Conservation (phyloP, 2,888 invertebrate genomes). For the Diogma glabrata region DNA sequence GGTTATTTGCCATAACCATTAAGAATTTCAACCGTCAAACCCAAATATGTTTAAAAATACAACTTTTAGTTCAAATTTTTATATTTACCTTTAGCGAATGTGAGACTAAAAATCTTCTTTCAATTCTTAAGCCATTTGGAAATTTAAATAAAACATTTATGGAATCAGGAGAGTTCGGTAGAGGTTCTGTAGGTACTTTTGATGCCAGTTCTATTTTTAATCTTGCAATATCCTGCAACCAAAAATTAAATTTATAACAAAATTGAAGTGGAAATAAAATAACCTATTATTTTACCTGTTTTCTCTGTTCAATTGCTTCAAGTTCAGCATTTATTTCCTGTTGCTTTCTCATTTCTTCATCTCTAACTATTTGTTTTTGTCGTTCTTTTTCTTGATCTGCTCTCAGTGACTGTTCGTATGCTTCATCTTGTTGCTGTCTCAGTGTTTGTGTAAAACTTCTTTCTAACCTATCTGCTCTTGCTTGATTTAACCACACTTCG, state of each 20-base stretch:
- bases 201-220: slow-evolving; percentile 54
- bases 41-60: too few species aligned
- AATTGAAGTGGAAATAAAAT: background rate
- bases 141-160: slow-evolving; percentile 83
- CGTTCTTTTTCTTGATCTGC: slow-evolving; percentile 94
- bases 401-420: slow-evolving; percentile 78
- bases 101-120: slow-evolving; percentile 68
- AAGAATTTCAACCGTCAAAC: too few species aligned
- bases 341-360: slow-evolving; percentile 40
- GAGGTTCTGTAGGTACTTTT: slow-evolving; percentile 66
- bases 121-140: slow-evolving; percentile 79
- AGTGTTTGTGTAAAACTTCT: slow-evolving; percentile 75
- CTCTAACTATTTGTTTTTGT: slow-evolving; percentile 46
- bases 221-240: slow-evolving; percentile 44
- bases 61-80: background rate
- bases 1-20: too few species aligned
- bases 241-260: background rate
- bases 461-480: slow-evolving; percentile 74
- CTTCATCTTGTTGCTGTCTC: slow-evolving; percentile 85
- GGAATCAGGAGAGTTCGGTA: slow-evolving; percentile 50
- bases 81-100: slow-evolving; percentile 65
- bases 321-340: slow-evolving; percentile 39
- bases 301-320: slow-evolving; percentile 41
- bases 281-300: slow-evolving; percentile 26
- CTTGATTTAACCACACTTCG: slow-evolving; percentile 75